Conservation (phyloP, 2,888 invertebrate genomes). For the Eristalinus sepulchralis region DNA sequence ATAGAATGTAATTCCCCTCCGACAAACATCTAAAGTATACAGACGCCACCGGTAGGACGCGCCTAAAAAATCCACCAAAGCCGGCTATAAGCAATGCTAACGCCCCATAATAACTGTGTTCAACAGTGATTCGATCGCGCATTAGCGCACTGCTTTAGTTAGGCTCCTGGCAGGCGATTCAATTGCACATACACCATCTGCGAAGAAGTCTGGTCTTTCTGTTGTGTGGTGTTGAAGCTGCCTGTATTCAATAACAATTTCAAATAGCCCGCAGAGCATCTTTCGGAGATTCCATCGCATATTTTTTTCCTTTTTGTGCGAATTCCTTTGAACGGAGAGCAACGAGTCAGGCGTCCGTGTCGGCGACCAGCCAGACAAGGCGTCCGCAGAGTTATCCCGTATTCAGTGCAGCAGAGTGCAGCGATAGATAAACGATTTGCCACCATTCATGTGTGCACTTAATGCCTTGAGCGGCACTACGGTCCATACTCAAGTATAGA, state of each 20-base stretch:
- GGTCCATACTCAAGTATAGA: constrained; percentile 56
- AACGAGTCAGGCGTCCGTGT: neutral
- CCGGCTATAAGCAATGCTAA: constrained; percentile 48
- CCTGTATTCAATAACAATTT: constrained; percentile 70
- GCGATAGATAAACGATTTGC: constrained; percentile 68
- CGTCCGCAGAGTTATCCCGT: neutral
- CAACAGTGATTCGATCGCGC: constrained; percentile 61
- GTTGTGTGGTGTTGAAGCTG: constrained; percentile 54
- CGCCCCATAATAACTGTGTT: constrained; percentile 66
- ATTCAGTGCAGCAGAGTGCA: neutral
- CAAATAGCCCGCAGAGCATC: constrained; percentile 70
- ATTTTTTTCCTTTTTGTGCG: neutral
- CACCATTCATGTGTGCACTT: constrained; percentile 70
- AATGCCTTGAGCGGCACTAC: constrained; percentile 56
- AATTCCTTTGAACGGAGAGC: constrained; percentile 9
- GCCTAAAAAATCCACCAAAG: constrained; percentile 44
- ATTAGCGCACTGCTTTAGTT: constrained; percentile 60
- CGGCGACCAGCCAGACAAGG: neutral
- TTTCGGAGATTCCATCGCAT: constrained; percentile 47
- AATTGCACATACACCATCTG: constrained; percentile 43
- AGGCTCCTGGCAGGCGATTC: constrained; percentile 45
- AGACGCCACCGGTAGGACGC: constrained; percentile 53
- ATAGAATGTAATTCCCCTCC: constrained; percentile 3
- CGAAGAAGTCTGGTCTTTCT: constrained; percentile 6
- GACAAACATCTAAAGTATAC: constrained; percentile 53